phyloP scores from a whole-genome alignment of 2,888 invertebrate species.

The Chrysomela aeneicollis region DNA sequence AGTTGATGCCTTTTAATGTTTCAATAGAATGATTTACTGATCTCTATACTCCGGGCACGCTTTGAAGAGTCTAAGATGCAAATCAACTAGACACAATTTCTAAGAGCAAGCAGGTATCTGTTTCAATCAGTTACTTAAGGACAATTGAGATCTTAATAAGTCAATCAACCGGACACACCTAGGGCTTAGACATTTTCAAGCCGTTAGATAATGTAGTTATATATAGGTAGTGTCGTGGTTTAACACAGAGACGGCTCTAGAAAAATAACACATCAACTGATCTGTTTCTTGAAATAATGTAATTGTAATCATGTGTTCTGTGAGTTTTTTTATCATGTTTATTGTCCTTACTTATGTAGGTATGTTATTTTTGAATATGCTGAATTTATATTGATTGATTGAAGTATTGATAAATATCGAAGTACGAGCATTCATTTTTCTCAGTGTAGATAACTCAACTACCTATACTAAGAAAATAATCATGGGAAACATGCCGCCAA shows the following conservation, averaged over 20 bases:
- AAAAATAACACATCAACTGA: neutral
- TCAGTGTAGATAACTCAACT: neutral
- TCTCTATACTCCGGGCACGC: conserved; percentile 2
- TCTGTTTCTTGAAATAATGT: neutral
- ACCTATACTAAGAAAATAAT: too few relatives aligned
- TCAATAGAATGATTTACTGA: neutral
- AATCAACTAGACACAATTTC: conserved; percentile 8
- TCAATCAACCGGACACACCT: conserved; percentile 31
- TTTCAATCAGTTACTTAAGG: conserved; percentile 15
- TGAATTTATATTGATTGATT: too few relatives aligned
- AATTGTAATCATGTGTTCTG: too few relatives aligned
- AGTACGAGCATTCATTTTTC: too few relatives aligned
- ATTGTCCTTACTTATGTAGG: too few relatives aligned
- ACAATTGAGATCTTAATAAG: conserved; percentile 28
- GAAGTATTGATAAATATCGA: too few relatives aligned
- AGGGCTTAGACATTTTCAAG: conserved; percentile 17
- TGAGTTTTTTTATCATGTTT: too few relatives aligned
- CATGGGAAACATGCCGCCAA: too few relatives aligned
- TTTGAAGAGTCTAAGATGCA: conserved; percentile 3
- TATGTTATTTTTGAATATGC: too few relatives aligned
- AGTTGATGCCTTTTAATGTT: neutral
- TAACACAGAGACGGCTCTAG: too few relatives aligned
- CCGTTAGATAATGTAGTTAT: neutral
- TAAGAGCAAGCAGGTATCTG: conserved; percentile 15
- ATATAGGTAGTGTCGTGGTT: too few relatives aligned